Evolutionary conservation across 1,140 invertebrate species (phyloP).

Genomic region (Pseudobourletiella spinata): DNA sequence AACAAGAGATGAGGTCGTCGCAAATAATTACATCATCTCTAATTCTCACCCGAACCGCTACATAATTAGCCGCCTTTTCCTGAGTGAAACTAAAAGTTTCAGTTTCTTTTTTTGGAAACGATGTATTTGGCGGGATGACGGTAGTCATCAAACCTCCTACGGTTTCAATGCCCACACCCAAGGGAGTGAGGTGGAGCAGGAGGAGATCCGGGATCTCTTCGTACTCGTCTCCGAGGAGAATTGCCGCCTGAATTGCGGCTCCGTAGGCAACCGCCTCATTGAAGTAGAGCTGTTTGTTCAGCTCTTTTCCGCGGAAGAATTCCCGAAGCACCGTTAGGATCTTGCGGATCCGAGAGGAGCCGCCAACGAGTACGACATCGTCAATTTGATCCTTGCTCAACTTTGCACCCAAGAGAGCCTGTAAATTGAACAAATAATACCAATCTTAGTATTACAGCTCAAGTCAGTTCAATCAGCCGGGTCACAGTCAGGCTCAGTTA

Average conservation of each 20-base stretch:
- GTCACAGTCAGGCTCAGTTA: no score
- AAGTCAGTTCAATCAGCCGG: neutral
- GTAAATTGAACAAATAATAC: constrained; percentile 37
- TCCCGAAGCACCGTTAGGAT: constrained; percentile 69
- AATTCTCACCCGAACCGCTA: constrained; percentile 43
- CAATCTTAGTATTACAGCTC: neutral
- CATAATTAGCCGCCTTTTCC: constrained; percentile 40
- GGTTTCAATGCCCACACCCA: constrained; percentile 62
- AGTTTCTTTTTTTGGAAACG: constrained; percentile 61
- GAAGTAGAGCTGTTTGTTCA: constrained; percentile 80
- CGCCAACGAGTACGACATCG: constrained; percentile 94
- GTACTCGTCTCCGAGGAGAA: no score
- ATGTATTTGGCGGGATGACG: constrained; percentile 53
- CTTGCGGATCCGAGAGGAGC: constrained; percentile 97
- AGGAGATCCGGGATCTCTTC: no score
- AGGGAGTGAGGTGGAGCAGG: constrained; percentile 63
- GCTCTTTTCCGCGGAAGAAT: constrained; percentile 92
- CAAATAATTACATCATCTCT: no score
- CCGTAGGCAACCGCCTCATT: constrained; percentile 73
- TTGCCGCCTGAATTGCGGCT: constrained; percentile 71
- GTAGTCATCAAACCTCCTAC: constrained; percentile 51
- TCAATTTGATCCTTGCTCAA: constrained; percentile 70
- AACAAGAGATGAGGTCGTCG: no score
- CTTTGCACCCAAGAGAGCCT: constrained; percentile 56
- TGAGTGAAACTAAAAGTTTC: constrained; percentile 67